These are phyloP conservation scores for Melanaphis sacchari DNA, from an alignment of 1,140 invertebrate species.

Conservation along the genomic window DNA sequence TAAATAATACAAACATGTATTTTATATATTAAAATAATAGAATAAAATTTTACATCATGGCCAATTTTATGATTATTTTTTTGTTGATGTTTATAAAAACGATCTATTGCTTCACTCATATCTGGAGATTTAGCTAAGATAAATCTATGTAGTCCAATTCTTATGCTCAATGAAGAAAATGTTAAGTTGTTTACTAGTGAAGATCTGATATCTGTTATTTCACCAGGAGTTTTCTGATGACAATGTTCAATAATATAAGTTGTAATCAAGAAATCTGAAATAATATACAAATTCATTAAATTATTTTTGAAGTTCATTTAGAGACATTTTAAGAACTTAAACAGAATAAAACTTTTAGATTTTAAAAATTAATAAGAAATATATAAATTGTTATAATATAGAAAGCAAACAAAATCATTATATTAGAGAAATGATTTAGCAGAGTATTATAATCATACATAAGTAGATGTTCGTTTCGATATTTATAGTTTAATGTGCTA, in stretches of 20 bases:
- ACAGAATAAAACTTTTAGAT: not conserved
- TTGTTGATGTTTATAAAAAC: constrained; percentile 93
- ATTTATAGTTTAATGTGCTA: too few species aligned
- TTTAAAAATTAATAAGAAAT: too few species aligned
- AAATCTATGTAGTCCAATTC: constrained; percentile 96
- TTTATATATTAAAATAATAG: not conserved
- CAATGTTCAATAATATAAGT: constrained; percentile 95
- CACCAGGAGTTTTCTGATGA: constrained; percentile 89
- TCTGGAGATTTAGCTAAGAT: constrained; percentile 91
- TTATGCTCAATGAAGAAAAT: constrained; percentile 95
- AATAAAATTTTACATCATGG: constrained; percentile 74
- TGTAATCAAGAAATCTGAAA: constrained; percentile 91
- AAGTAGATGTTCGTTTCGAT: not conserved
- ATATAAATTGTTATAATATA: too few species aligned
- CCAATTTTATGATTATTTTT: constrained; percentile 90
- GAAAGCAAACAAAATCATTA: not conserved
- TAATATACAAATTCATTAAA: not conserved
- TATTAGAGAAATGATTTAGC: not conserved
- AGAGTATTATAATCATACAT: not conserved
- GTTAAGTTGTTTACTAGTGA: constrained; percentile 99
- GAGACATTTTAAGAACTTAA: not conserved
- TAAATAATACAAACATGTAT: not conserved
- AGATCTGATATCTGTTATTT: constrained; percentile 94
- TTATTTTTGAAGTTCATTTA: not conserved
- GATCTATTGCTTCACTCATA: constrained; percentile 88